Evolutionary conservation across 2,888 invertebrate genomes (phyloP), one percentile per base, ranked within the genome.

Genomic region (Andricus curvator): DNA sequence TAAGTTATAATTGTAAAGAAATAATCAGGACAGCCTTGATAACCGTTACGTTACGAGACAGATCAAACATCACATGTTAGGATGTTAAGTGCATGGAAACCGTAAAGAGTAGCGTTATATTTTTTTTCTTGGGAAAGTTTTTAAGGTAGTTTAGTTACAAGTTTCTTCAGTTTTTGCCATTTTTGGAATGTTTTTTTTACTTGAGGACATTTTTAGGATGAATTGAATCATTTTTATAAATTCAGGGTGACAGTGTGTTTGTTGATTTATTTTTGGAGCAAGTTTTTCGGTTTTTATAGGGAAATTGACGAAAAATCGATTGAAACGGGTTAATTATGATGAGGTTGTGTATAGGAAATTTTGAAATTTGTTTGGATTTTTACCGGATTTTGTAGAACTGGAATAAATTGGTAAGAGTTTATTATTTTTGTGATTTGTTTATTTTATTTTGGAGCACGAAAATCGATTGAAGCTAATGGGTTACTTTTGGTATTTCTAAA

Each of bases 61-160:
- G 5, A n/a, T 67, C n/a, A 67, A 67, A 74, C 33, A 48, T 70
- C 70, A 29, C 51, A 51, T 20, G 29, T 29, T 48, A 70, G 22
- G 44, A 68, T 70, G 29, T 66, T 60, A 22, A 22, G 17, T 37
- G 37, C 6, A 25, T 15, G 64, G 29, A 74, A 74, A 74, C 74
- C 74, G 74, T 74, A 74, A 74, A 51, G 29, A 74, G 33, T 74
- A 74, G 15, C 74, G 74, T 74, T 74, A 74, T 33, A 48, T 56
- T 15, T 20, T 51, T 25, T 70, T 74, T 56, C 17, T 56, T 37
- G n/a, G 33, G 29, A 37, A 56, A 20, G 29, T 25, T 56, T 13
- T 33, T 29, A 17, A 6, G 9, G 4, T 29, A 25, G 9, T n/a
- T 20, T 67, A 15, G n/a, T 22, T 13, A 11, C 4, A 17, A n/a